Conservation (phyloP, 2,888 invertebrate species). For the Drosophila diplacantha region DNA sequence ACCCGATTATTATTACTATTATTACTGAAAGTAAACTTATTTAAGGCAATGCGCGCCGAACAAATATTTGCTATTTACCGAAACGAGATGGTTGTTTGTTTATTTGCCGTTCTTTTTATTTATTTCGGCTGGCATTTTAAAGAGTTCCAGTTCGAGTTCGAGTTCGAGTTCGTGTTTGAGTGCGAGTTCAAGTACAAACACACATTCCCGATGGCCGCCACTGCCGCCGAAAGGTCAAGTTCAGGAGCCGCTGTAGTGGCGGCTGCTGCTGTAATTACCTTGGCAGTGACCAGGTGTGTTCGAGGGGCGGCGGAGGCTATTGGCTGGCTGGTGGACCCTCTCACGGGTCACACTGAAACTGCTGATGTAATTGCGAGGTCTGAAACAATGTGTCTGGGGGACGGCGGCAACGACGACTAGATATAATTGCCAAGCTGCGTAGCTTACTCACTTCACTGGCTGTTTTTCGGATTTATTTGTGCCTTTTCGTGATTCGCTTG, state of each 20-base stretch:
- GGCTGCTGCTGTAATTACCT: constrained; percentile 34
- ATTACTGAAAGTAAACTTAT: constrained; percentile 13
- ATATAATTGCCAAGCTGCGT: constrained; percentile 45
- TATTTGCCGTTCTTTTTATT: constrained; percentile 9
- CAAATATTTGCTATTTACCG: constrained; percentile 22
- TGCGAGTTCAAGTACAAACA: constrained; percentile 27
- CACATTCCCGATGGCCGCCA: constrained; percentile 36
- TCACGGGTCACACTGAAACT: constrained; percentile 36
- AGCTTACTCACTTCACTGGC: constrained; percentile 33
- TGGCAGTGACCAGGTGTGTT: constrained; percentile 38
- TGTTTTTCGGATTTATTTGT: constrained; percentile 15
- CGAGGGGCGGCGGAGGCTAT: constrained; percentile 1
- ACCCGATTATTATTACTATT: constrained; percentile 10
- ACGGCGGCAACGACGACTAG: constrained; percentile 6
- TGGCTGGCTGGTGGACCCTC: constrained; percentile 16
- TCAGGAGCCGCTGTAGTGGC: constrained; percentile 30
- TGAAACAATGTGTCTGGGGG: constrained; percentile 29
- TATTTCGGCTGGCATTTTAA: constrained; percentile 16
- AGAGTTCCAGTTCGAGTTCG: constrained; percentile 26
- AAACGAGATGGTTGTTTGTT: constrained; percentile 14
- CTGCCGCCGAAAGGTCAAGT: constrained; percentile 41
- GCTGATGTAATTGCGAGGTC: constrained; percentile 46
- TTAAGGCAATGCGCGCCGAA: background rate
- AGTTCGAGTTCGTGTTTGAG: constrained; percentile 26
- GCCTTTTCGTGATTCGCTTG: constrained; percentile 19